Base-by-base conservation (phyloP, 37 sponge, comb jelly and placozoan species). In the Petrosia ficiformis region DNA sequence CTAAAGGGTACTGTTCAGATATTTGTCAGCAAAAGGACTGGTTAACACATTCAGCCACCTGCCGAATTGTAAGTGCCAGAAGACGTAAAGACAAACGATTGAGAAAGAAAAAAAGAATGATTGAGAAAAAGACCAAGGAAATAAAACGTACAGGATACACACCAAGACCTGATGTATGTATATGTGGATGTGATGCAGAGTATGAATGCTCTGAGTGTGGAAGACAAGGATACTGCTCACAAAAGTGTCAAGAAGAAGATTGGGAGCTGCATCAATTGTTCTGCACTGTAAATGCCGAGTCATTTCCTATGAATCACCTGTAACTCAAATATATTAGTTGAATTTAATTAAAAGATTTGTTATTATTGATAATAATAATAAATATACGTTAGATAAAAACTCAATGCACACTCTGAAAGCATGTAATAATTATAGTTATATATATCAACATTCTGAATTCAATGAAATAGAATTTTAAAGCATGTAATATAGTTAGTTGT, bases 161-260 rank as follows among this genome's bases (percentile, higher is more conserved):
- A 3, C 57, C 75, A 37, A 44, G 6, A 33, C 77, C 57, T n/a
- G 73, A 79, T 58, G 36, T 85, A n/a, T 93, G 94, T 67, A 44
- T 74, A 35, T 93, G 94, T 85, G 94, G 94, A 6, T 77, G 66
- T 42, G 68, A 70, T 2, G 79, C 94, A 19, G 76, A 88, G 32
- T 76, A 87, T 36, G 91, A 91, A 65, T 95, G 91, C 81, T 78
- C 85, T 2, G 54, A 59, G n/a, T 74, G 96, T 87, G 74, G 87
- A 57, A 33, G 14, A 30, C 86, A 79, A n/a, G 89, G 94, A 21
- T 93, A 93, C 67, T 93, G 94, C 64, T 82, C 85, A 30, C 63
- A 80, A 42, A 70, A 75, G 41, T 93, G 94, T 30, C 94, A 93
- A 80, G 4, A 22, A 5, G 57, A 52, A 44, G 79, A 93, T 77